Conservation (phyloP, 2,888 invertebrate species). For the Phortica okadai region DNA sequence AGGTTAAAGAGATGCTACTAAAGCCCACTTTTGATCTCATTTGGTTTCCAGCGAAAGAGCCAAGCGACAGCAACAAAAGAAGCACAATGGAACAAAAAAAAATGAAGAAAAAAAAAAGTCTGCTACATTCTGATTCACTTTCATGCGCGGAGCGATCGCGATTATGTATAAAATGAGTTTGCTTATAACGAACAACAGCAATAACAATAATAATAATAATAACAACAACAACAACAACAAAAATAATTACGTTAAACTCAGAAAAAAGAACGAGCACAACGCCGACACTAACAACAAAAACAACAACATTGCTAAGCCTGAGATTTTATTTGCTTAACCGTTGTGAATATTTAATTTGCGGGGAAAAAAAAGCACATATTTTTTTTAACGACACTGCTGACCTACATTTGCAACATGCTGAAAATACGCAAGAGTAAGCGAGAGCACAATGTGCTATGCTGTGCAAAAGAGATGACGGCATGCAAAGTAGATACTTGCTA, state of each 20-base stretch:
- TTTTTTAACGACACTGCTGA: conserved; percentile 64
- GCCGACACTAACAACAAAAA: not conserved
- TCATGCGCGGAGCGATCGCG: conserved; percentile 62
- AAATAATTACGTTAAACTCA: conserved; percentile 39
- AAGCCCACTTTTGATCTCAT: conserved; percentile 69
- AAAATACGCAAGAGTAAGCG: conserved; percentile 40
- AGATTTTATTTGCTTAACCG: conserved; percentile 68
- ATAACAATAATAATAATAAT: conserved; percentile 45
- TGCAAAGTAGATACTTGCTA: conserved; percentile 63
- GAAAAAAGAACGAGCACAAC: conserved; percentile 17
- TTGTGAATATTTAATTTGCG: conserved; percentile 69
- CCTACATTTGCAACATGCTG: conserved; percentile 54
- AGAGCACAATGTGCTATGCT: conserved; percentile 55
- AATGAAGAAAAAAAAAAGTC: conserved; percentile 23
- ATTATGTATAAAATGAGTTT: conserved; percentile 39
- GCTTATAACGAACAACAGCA: conserved; percentile 28
- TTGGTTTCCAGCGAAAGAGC: conserved; percentile 58
- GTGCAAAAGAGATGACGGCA: conserved; percentile 52
- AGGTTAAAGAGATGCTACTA: conserved; percentile 65
- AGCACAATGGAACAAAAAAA: conserved; percentile 26
- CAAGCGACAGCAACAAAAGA: conserved; percentile 33
- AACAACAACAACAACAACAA: conserved; percentile 37
- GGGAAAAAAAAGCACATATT: conserved; percentile 50
- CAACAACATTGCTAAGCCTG: conserved; percentile 44
- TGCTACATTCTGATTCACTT: conserved; percentile 67